These are phyloP conservation scores for Vanessa cardui DNA, from an alignment of 2,888 invertebrate species.

Conservation along the genomic window DNA sequence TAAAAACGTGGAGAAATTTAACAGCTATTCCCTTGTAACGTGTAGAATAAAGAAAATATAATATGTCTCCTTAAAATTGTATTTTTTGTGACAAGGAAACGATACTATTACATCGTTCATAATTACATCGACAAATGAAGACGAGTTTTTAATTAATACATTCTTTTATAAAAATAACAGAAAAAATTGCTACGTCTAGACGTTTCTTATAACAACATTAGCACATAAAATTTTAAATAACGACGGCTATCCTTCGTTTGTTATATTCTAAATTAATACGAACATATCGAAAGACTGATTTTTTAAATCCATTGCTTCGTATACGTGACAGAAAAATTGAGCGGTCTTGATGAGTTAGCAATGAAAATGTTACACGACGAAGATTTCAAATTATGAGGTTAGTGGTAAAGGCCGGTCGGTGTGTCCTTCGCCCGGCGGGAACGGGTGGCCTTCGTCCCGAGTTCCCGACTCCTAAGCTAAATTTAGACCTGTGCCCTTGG, in stretches of 20 bases:
- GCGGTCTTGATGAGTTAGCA: constrained; percentile 11
- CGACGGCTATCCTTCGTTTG: constrained; percentile 27
- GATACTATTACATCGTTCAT: not conserved
- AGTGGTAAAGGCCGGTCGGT: constrained; percentile 24
- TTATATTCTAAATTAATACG: constrained; percentile 4
- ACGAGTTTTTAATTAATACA: constrained; percentile 7
- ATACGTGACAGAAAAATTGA: not conserved
- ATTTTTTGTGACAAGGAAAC: constrained; percentile 4
- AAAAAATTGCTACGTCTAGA: constrained; percentile 20
- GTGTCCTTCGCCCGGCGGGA: constrained; percentile 54
- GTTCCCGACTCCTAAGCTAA: constrained; percentile 56
- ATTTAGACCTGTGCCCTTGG: constrained; percentile 76
- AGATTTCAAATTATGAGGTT: constrained; percentile 10
- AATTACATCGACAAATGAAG: not conserved
- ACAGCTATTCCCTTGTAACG: not conserved
- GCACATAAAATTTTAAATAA: constrained; percentile 22
- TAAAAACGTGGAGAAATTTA: not conserved
- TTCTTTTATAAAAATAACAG: constrained; percentile 3
- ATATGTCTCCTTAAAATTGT: not conserved
- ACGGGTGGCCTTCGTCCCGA: constrained; percentile 65
- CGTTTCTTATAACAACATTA: constrained; percentile 33
- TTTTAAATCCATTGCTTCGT: constrained; percentile 28
- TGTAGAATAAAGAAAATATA: not conserved
- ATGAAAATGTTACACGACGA: constrained; percentile 26
- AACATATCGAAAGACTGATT: not conserved